Percentiles rank a stretch among this genome's conserved stretches.
These are phyloP conservation scores for Trichacis sp. DNA, from an alignment of 2,888 invertebrate species.

Conservation along the genomic window DNA sequence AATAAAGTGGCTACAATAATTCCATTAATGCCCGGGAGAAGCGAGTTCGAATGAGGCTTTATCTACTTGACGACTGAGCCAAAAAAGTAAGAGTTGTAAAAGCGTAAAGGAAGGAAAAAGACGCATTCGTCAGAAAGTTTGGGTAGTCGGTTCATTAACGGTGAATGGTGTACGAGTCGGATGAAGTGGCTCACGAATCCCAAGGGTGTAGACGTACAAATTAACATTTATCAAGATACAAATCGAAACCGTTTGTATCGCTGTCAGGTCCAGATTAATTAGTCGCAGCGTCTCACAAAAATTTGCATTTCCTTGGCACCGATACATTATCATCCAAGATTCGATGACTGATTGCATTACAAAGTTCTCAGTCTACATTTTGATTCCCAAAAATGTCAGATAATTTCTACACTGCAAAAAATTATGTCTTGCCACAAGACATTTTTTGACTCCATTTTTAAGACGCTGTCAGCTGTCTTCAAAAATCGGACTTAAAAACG, in stretches of 20 bases:
- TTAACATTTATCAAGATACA: constrained; percentile 45
- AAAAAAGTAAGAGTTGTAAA: constrained; percentile 43
- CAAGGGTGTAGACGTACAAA: constrained; percentile 55
- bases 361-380: too few species aligned
- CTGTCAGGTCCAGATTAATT: constrained; percentile 9
- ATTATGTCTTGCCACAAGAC: too few species aligned
- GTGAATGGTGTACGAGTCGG: constrained; percentile 50
- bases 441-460: too few species aligned
- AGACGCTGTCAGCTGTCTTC: too few species aligned
- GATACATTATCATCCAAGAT: too few species aligned
- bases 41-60: constrained; percentile 48
- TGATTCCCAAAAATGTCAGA: too few species aligned
- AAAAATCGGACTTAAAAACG: too few species aligned
- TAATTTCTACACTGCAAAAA: too few species aligned
- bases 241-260: constrained; percentile 23
- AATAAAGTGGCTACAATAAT: constrained; percentile 53
- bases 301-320: constrained; percentile 3
- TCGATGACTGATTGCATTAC: too few species aligned
- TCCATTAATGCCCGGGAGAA: constrained; percentile 47
- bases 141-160: constrained; percentile 58
- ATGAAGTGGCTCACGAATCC: constrained; percentile 52
- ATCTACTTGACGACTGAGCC: constrained; percentile 53
- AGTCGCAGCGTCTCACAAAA: background rate
- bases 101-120: constrained; percentile 35
- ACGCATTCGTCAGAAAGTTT: constrained; percentile 52